These are phyloP conservation scores for Aurelia coerulea DNA, from an alignment of 30 jellyfish, hydroid and myxozoan genomes.

Conservation along the genomic window DNA sequence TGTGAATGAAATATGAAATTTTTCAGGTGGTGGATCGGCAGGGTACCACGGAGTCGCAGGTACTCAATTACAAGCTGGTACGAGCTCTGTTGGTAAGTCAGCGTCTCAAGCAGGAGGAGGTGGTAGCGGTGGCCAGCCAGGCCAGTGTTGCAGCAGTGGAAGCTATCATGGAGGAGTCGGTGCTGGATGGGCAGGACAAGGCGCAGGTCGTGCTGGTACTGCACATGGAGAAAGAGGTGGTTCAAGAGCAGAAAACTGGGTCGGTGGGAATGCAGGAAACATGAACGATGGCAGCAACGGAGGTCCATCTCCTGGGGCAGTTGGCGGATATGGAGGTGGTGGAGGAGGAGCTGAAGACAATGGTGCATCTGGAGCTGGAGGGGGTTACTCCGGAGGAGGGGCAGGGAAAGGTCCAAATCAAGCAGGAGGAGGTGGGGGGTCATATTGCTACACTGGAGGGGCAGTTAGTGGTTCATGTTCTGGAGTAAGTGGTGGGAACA, in stretches of 20 bases:
- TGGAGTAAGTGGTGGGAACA: constrained; percentile 44
- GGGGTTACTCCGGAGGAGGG: constrained; percentile 76
- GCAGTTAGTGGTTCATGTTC: constrained; percentile 4
- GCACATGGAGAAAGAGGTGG: constrained; percentile 64
- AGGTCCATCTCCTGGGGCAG: constrained; percentile 76
- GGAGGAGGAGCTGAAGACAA: constrained; percentile 62
- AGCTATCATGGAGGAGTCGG: constrained; percentile 67
- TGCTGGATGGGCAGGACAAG: constrained; percentile 51
- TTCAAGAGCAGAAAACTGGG: constrained; percentile 11
- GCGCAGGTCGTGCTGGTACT: constrained; percentile 1
- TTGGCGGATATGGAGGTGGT: constrained; percentile 74
- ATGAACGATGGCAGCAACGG: constrained; percentile 63
- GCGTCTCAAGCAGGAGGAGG: constrained; percentile 35
- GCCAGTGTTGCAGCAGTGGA: constrained; percentile 58
- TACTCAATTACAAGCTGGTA: constrained; percentile 14
- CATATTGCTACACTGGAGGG: constrained; percentile 5
- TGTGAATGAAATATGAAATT: too few relatives aligned
- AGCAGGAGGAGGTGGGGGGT: constrained; percentile 78
- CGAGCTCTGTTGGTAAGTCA: neutral
- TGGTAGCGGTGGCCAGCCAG: constrained; percentile 54
- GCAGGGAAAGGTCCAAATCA: constrained; percentile 11
- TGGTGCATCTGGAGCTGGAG: constrained; percentile 76
- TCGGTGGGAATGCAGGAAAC: constrained; percentile 51
- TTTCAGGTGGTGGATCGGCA: constrained; percentile 61
- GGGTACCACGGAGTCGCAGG: constrained; percentile 62